Base-by-base conservation (phyloP, 2,113 vertebrate species). In the Petromus typicus region DNA sequence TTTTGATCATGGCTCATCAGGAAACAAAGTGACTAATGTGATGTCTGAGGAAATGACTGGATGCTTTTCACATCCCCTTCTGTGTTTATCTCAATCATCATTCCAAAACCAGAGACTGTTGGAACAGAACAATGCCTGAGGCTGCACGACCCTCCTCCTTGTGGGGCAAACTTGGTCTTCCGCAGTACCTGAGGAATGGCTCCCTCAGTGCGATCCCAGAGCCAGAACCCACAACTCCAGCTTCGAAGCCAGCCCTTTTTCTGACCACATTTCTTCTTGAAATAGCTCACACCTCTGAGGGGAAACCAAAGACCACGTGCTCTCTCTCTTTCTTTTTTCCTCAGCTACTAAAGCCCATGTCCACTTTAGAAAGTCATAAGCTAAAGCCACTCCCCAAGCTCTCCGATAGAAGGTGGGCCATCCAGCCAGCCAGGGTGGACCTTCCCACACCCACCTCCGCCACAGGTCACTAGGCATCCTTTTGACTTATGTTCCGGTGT, bases 401-500 rank as follows among this genome's bases (percentile, higher is more conserved):
- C 1, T 54, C 51, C 4, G 4, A 48, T 45, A 54, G 66, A 59
- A 64, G 30, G 32, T 10, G 20, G 78, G 56, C 57, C 16, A n/a
- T 30, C 5, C 12, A 13, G 43, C 9, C 25, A 18, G 12, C 25
- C 4, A 3, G 4, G 20, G 54, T 3, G 6, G 34, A 7, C 71
- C 16, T 18, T 17, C 89, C 78, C n/a, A 14, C 45, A 22, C 43
- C 32, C 43, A 0, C 88, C 56, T 1, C 0, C 2, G 91, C 51
- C 67, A 80, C 89, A 96, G 30, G 80, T 85, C 95, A 94, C 93
- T 86, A 6, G 20, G 45, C 27, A 73, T 48, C 40, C 48, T 92
- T 96, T 96, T 57, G 94, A 95, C 88, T 98, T 96, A 95, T 98
- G 97, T 98, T 97, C 98, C 56, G 83, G 85, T 97, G 95, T 98